A percentile compares a stretch with the other conserved stretches of the same genome.
These are phyloP conservation scores for Cephus cinctus DNA, from an alignment of 1,140 invertebrate genomes.

Conservation along the genomic window DNA sequence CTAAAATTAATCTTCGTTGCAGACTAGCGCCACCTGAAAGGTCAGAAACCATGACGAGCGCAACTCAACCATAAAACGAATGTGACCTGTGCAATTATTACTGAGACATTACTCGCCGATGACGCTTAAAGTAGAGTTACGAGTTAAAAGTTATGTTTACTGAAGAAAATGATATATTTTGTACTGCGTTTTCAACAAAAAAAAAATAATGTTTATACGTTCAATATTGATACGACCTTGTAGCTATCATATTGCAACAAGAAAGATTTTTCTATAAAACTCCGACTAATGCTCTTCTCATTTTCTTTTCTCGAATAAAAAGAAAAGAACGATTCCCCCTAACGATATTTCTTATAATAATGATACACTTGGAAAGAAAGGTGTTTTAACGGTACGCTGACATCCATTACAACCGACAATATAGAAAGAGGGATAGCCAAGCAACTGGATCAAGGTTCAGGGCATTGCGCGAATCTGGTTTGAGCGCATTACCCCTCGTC, in stretches of 20 bases:
- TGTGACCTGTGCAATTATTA: not conserved
- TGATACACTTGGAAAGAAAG: no score
- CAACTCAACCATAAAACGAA: not conserved
- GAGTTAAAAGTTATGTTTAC: not conserved
- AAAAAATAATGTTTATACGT: not conserved
- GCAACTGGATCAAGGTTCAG: slow-evolving; percentile 45
- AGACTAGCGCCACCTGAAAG: slow-evolving; percentile 32
- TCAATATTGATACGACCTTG: no score
- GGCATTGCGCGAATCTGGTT: slow-evolving; percentile 35
- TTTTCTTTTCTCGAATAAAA: not conserved
- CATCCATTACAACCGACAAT: slow-evolving; percentile 20
- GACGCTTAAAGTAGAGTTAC: not conserved
- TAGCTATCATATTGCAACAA: no score
- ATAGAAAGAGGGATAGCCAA: slow-evolving; percentile 18
- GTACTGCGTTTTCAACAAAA: slow-evolving; percentile 1
- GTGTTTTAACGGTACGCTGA: slow-evolving; percentile 1
- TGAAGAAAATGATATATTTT: not conserved
- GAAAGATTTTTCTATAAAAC: slow-evolving; percentile 7
- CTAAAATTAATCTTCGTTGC: slow-evolving; percentile 13
- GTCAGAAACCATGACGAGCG: not conserved
- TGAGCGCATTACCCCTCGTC: slow-evolving; percentile 29
- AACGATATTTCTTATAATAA: not conserved
- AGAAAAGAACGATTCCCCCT: not conserved
- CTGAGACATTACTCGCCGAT: not conserved
- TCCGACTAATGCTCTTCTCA: not conserved